Conservation (phyloP, 2,113 vertebrate species). For the Tichodroma muraria region DNA sequence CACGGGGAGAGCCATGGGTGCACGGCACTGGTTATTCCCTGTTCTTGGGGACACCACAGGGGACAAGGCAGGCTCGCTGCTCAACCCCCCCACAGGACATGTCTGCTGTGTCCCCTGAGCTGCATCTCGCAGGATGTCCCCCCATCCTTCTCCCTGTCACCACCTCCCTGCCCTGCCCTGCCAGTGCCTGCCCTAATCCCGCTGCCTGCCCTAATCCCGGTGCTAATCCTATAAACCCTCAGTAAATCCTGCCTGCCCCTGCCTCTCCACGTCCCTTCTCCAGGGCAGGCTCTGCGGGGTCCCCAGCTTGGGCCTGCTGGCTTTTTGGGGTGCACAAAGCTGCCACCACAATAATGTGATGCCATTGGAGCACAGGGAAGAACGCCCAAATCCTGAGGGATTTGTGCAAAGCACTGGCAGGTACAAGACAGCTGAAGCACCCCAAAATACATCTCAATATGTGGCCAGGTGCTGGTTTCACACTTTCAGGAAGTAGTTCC, state of each 20-base stretch:
- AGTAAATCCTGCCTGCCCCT: conserved; percentile 15
- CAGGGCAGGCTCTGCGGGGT: not conserved
- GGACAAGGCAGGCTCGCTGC: not conserved
- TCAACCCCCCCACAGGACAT: not conserved
- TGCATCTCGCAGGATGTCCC: rapidly evolving
- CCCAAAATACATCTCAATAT: not conserved
- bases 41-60: not conserved
- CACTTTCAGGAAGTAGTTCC: not conserved
- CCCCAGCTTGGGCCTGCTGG: not conserved
- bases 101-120: not conserved
- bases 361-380: rapidly evolving
- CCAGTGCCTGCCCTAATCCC: not conserved
- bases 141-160: not conserved
- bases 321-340: not conserved
- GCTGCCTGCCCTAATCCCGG: not conserved
- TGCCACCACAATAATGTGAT: not conserved
- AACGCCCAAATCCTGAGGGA: not conserved
- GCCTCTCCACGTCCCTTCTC: not conserved
- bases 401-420: not conserved
- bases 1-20: rapidly evolving
- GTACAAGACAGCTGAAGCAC: not conserved
- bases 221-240: conserved; percentile 51
- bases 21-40: rapidly evolving
- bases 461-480: not conserved
- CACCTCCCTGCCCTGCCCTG: not conserved